A percentile compares a stretch with the other conserved stretches of the same genome.
These are phyloP conservation scores for Rousettus madagascariensis DNA, from an alignment of 2,797 vertebrate species.

Conservation along the genomic window DNA sequence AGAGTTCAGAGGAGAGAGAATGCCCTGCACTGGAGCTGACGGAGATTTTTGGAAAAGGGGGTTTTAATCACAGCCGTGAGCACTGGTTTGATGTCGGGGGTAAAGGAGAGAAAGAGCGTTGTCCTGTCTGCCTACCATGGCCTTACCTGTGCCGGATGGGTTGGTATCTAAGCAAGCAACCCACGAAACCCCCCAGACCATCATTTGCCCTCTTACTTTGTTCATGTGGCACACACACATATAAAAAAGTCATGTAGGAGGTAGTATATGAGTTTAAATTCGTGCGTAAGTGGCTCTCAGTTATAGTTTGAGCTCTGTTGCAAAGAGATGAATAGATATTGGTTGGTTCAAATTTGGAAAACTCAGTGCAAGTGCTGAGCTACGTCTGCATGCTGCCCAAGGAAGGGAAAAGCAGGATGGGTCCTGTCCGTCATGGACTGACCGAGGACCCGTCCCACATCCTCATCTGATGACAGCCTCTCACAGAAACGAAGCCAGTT, in stretches of 20 bases:
- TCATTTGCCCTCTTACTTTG: not conserved
- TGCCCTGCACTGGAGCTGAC: not conserved
- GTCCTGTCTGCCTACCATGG: not conserved
- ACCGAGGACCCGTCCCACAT: not conserved
- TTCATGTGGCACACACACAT: not conserved
- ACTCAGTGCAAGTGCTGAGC: not conserved
- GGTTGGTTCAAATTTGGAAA: slow-evolving; percentile 51
- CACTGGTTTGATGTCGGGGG: not conserved
- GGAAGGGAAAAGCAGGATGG: not conserved
- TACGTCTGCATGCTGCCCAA: not conserved
- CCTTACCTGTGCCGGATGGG: not conserved
- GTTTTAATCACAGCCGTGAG: not conserved
- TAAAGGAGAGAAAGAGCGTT: not conserved
- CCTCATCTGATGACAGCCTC: not conserved
- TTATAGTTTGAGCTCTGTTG: slow-evolving; percentile 45
- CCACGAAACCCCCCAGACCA: not conserved
- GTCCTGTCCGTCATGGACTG: not conserved
- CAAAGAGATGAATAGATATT: slow-evolving; percentile 54
- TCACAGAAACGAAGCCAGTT: slow-evolving; percentile 43
- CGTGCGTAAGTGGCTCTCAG: not conserved
- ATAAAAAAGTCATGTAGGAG: not conserved
- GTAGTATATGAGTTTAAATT: not conserved
- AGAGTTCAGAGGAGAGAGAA: not conserved
- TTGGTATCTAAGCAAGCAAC: not conserved
- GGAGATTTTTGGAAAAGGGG: not conserved